Base-by-base conservation (phyloP, 2,888 invertebrate species). In the Stenotaenia linearis region DNA sequence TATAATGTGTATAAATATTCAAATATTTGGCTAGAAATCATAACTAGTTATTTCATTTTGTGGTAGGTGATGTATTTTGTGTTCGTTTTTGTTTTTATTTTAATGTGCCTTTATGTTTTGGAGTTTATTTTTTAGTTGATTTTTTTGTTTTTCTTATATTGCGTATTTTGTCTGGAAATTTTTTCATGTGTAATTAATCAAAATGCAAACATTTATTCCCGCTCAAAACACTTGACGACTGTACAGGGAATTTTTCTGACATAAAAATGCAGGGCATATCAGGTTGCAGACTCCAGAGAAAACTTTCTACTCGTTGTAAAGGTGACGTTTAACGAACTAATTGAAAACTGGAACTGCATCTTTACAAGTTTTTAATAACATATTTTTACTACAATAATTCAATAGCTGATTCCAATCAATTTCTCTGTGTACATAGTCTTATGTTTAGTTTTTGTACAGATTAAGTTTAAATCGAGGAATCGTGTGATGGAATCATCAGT, bases 121-220 rank as follows among this genome's bases (percentile, higher is more conserved):
- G 25, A n/a, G 10, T 30, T 74, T 74, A 6, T 75, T 75, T 75
- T 25, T 25, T 23, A n/a, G n/a, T n/a, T n/a, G n/a, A n/a, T n/a
- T n/a, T n/a, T n/a, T n/a, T n/a, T n/a, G n/a, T 23, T 25, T 25
- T 6, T 75, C 32, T 75, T 21, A 75, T 75, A 23, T 75, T 75
- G 28, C 25, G 28, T 75, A 30, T 23, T n/a, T 30, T 75, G 28
- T 28, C 28, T 75, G 25, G 30, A n/a, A 75, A 23, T 75, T 75
- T 28, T 75, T n/a, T n/a, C 75, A 25, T 75, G 12, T 32, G 75
- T 75, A 28, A 75, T 30, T 75, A 75, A 75, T 28, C 75, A 75
- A 75, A 28, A 75, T 56, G 56, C 30, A 75, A 75, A 32, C 75
- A 75, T 30, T 75, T 75, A 32, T 75, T 32, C 32, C 75, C 75